Percentiles rank a stretch among this genome's conserved stretches.
phyloP scores from a whole-genome alignment of 2,113 vertebrate species.

The Mohoua ochrocephala region DNA sequence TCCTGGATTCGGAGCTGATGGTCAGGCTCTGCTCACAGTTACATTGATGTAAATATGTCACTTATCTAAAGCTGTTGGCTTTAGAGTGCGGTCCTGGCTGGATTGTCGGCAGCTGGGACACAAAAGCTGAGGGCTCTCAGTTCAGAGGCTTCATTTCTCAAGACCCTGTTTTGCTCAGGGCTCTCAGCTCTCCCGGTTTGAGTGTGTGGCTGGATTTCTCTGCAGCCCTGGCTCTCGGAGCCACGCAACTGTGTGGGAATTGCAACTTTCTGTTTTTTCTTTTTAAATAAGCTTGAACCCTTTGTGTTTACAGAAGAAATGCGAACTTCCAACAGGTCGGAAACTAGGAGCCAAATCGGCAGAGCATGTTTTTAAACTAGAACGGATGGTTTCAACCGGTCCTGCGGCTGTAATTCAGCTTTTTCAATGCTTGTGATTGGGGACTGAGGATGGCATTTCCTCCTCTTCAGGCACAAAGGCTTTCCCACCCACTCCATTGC shows the following conservation, averaged over 20 bases:
- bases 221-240: background rate
- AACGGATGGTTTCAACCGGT: background rate
- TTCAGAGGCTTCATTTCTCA: background rate
- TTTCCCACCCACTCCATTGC: background rate
- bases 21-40: background rate
- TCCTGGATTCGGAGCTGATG: background rate
- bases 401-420: background rate
- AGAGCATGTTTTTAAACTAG: background rate
- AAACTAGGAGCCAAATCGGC: background rate
- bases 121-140: background rate
- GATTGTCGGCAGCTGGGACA: rapidly evolving
- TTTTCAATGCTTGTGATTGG: background rate
- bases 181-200: rapidly evolving
- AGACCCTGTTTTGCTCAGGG: background rate
- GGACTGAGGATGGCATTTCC: background rate
- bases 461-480: background rate
- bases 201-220: background rate
- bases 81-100: background rate
- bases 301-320: background rate
- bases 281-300: background rate
- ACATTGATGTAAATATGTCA: background rate
- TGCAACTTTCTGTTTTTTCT: background rate
- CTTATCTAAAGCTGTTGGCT: background rate
- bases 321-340: background rate
- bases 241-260: background rate